Percentiles rank a stretch among this genome's conserved stretches.
These are phyloP conservation scores for Trematomus loennbergii DNA, from an alignment of 2,113 vertebrate genomes.

Conservation along the genomic window DNA sequence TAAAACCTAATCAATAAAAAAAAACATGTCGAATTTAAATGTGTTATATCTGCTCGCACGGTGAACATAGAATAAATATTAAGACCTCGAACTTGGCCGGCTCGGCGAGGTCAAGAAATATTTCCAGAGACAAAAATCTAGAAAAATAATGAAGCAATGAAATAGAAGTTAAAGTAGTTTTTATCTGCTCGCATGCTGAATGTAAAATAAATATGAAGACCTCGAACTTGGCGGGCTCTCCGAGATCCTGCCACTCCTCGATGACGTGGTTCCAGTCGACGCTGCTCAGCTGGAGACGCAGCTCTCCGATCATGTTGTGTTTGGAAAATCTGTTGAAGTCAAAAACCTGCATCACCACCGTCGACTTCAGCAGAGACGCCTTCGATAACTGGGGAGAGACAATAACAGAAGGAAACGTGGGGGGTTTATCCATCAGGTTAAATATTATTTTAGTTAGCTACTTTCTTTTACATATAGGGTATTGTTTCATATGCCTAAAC, in stretches of 20 bases:
- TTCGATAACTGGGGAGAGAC: conserved; percentile 79
- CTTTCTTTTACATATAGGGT: no score
- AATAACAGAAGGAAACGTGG: neutral
- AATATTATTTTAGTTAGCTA: neutral
- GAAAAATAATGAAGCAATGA: no score
- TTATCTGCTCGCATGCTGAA: no score
- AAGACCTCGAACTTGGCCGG: no score
- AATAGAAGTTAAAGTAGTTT: no score
- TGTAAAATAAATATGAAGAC: conserved; percentile 57
- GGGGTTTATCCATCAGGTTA: neutral
- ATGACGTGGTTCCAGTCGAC: conserved; percentile 87
- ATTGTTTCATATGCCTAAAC: no score
- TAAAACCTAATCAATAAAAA: no score
- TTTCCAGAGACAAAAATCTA: no score
- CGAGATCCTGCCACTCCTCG: conserved; percentile 89
- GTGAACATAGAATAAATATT: no score
- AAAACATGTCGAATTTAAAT: no score
- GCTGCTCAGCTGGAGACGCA: conserved; percentile 82
- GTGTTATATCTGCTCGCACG: no score
- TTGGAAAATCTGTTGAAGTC: conserved; percentile 89
- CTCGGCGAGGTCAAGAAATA: no score
- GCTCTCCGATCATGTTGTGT: conserved; percentile 87
- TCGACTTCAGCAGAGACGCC: conserved; percentile 77
- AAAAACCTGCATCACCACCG: conserved; percentile 85
- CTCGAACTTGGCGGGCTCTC: conserved; percentile 79